Percentiles rank a stretch among this genome's conserved stretches.
Conservation (phyloP, 2,888 invertebrate genomes). For the Venusia cambrica region DNA sequence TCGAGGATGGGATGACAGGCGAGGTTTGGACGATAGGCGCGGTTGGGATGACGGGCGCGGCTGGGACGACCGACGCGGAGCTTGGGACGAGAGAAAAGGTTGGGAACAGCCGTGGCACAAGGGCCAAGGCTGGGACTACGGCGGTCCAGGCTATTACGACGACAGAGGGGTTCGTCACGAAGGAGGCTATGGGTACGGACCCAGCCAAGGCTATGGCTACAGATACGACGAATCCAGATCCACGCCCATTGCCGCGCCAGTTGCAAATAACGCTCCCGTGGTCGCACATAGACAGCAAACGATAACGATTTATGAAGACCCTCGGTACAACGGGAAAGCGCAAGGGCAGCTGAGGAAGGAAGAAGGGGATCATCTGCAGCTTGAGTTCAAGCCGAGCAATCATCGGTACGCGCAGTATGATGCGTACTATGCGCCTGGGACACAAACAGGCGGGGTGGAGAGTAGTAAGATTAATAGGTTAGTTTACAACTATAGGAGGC, state of each 20-base stretch:
- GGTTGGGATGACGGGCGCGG: conserved; percentile 42
- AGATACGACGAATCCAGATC: conserved; percentile 66
- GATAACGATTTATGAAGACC: conserved; percentile 77
- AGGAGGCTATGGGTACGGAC: conserved; percentile 65
- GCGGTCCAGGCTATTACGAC: conserved; percentile 67
- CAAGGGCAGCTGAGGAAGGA: conserved; percentile 60
- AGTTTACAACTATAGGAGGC: conserved; percentile 73
- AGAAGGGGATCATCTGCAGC: conserved; percentile 65
- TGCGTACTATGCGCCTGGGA: conserved; percentile 63
- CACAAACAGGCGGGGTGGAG: conserved; percentile 60
- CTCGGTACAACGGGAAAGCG: conserved; percentile 65
- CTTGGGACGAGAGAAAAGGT: conserved; percentile 32
- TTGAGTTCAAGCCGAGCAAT: conserved; percentile 69
- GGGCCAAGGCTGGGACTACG: conserved; percentile 56
- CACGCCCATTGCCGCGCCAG: conserved; percentile 46
- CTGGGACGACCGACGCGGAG: conserved; percentile 33
- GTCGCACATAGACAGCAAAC: conserved; percentile 72
- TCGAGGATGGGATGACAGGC: conserved; percentile 54
- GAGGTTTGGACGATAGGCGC: conserved; percentile 45
- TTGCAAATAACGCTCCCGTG: conserved; percentile 59
- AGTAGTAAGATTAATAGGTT: conserved; percentile 74
- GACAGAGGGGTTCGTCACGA: conserved; percentile 64
- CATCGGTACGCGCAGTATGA: conserved; percentile 68
- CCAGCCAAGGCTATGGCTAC: conserved; percentile 64
- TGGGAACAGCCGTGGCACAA: conserved; percentile 45